Conservation (phyloP, 92 coral and sea anemone species). For the Ricordea florida region DNA sequence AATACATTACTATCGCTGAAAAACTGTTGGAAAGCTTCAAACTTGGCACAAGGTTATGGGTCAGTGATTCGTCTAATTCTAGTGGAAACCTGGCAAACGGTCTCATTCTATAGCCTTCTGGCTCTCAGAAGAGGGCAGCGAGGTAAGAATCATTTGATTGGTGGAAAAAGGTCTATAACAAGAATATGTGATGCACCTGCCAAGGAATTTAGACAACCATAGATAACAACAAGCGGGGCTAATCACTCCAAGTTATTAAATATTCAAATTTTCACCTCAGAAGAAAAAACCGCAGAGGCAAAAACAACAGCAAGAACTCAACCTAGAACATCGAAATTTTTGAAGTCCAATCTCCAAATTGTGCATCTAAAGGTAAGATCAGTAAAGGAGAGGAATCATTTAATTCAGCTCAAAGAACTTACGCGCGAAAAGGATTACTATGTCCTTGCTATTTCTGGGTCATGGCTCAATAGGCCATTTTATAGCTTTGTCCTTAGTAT, state of each 20-base stretch:
- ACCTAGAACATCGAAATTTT: neutral
- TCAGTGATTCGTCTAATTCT: conserved; percentile 7
- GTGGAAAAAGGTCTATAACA: conserved; percentile 28
- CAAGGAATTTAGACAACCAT: conserved; percentile 26
- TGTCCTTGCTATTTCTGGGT: conserved; percentile 35
- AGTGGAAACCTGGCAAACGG: conserved; percentile 16
- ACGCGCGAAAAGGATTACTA: conserved; percentile 8
- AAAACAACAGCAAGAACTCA: conserved; percentile 3
- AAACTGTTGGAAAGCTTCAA: conserved; percentile 24
- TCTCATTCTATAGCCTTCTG: conserved; percentile 33
- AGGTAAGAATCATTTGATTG: neutral
- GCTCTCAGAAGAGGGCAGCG: conserved; percentile 16
- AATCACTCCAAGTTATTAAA: conserved; percentile 34
- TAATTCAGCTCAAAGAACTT: conserved; percentile 26
- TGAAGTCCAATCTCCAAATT: conserved; percentile 3
- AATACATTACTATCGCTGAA: conserved; percentile 30
- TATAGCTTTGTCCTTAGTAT: no score
- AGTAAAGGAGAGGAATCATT: conserved; percentile 28
- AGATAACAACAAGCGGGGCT: conserved; percentile 20
- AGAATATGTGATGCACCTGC: conserved; percentile 24
- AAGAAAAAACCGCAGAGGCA: neutral
- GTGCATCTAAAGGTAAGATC: conserved; percentile 49
- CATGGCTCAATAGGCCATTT: conserved; percentile 62
- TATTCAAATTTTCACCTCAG: conserved; percentile 23
- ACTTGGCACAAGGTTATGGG: conserved; percentile 15